Evolutionary conservation across 2,888 invertebrate species (phyloP).

Genomic region (Muscina levida): DNA sequence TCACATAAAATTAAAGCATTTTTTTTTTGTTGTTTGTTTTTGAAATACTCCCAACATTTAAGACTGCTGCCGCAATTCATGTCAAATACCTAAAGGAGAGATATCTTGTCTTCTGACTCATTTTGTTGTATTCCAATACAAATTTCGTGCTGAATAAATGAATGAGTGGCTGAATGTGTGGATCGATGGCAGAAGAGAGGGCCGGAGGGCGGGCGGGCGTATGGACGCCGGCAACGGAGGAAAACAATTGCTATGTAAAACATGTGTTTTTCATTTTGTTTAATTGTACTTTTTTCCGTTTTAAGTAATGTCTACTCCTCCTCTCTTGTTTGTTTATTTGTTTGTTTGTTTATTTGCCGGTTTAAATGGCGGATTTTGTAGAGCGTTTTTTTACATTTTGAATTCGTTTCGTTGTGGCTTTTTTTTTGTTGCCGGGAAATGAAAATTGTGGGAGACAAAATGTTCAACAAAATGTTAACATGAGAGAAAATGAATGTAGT

Average conservation of each 20-base stretch:
- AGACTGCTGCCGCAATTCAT: no score
- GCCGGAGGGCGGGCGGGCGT: no score
- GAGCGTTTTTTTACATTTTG: slow-evolving; percentile 10
- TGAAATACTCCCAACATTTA: no score
- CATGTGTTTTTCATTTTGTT: slow-evolving; percentile 69
- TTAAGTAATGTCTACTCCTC: slow-evolving; percentile 13
- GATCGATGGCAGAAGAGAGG: no score
- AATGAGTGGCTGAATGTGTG: not conserved
- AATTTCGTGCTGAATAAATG: not conserved
- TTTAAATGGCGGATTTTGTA: slow-evolving; percentile 61
- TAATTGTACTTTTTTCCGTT: slow-evolving; percentile 59
- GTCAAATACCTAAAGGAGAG: no score
- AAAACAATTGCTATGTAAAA: slow-evolving; percentile 64
- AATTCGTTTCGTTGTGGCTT: slow-evolving; percentile 20
- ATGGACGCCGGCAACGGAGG: not conserved
- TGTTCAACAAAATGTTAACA: slow-evolving; percentile 65
- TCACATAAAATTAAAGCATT: no score
- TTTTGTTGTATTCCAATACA: no score
- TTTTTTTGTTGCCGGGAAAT: slow-evolving; percentile 22
- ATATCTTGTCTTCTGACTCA: no score
- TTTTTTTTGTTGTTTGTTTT: no score
- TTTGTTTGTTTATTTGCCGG: slow-evolving; percentile 44
- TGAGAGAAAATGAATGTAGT: slow-evolving; percentile 53
- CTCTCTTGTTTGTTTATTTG: slow-evolving; percentile 31
- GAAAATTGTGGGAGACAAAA: slow-evolving; percentile 65